Conservation (phyloP, 2,888 invertebrate species). For the Polymixis lichenea region DNA sequence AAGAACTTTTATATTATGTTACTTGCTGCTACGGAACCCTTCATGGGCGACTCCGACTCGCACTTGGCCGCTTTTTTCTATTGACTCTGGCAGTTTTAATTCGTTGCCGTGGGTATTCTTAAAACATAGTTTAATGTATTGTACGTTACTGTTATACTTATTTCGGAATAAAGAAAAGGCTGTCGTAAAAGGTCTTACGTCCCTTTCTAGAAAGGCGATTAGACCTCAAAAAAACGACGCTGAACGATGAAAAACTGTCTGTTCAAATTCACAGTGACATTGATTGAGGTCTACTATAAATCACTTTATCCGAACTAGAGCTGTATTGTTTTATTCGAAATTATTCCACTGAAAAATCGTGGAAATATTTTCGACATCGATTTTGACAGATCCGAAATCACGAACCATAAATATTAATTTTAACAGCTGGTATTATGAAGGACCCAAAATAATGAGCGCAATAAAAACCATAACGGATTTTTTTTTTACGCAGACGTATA, state of each 20-base stretch:
- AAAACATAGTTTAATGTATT: neutral
- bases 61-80: no score
- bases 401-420: neutral
- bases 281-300: slow-evolving; percentile 21
- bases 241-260: slow-evolving; percentile 20
- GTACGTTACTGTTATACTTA: neutral
- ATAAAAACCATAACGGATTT: neutral
- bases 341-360: neutral
- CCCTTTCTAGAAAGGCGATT: neutral
- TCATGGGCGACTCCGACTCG: no score
- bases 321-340: neutral
- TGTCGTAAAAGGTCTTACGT: neutral
- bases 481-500: neutral
- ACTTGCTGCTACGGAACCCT: no score
- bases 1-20: no score
- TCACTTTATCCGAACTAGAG: neutral
- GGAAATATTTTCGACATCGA: neutral
- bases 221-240: slow-evolving; percentile 2
- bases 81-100: neutral
- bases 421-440: slow-evolving; percentile 10
- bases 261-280: slow-evolving; percentile 24
- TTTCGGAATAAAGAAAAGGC: neutral
- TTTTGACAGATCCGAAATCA: slow-evolving; percentile 22
- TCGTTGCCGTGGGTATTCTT: neutral
- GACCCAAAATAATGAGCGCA: slow-evolving; percentile 4